phyloP scores from a whole-genome alignment of 2,797 vertebrate species.

The Pogonophryne albipinna region DNA sequence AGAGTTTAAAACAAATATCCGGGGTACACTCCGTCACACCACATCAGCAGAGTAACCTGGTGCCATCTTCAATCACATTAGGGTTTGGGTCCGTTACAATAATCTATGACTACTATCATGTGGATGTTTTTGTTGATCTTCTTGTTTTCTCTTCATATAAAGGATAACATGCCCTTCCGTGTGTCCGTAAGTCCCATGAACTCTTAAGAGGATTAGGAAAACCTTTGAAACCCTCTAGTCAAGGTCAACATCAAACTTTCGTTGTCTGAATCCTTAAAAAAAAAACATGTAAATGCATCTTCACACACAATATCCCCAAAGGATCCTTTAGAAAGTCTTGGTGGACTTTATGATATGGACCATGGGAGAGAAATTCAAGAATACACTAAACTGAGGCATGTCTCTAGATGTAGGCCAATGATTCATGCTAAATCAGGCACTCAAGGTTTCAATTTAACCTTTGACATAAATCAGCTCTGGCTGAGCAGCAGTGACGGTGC shows the following conservation, averaged over 20 bases:
- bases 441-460: background rate
- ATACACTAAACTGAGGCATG: background rate
- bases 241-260: background rate
- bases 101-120: constrained; percentile 1
- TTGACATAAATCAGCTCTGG: constrained; percentile 33
- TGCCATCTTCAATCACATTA: background rate
- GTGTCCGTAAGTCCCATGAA: background rate
- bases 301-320: background rate
- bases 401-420: background rate
- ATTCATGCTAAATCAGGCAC: background rate
- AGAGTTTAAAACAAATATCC: constrained; percentile 14
- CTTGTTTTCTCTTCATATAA: constrained; percentile 11
- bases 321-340: background rate
- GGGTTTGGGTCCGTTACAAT: background rate
- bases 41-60: background rate
- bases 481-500: constrained; percentile 6
- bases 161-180: constrained; percentile 18
- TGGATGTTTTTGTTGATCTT: constrained; percentile 13
- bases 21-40: background rate
- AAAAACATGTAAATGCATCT: too few species aligned
- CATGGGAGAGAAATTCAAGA: background rate
- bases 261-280: background rate
- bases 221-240: background rate
- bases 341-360: constrained; percentile 1
- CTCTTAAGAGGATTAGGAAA: constrained; percentile 18